Base-by-base conservation (phyloP, 2,888 invertebrate species). In the Vanessa cardui region DNA sequence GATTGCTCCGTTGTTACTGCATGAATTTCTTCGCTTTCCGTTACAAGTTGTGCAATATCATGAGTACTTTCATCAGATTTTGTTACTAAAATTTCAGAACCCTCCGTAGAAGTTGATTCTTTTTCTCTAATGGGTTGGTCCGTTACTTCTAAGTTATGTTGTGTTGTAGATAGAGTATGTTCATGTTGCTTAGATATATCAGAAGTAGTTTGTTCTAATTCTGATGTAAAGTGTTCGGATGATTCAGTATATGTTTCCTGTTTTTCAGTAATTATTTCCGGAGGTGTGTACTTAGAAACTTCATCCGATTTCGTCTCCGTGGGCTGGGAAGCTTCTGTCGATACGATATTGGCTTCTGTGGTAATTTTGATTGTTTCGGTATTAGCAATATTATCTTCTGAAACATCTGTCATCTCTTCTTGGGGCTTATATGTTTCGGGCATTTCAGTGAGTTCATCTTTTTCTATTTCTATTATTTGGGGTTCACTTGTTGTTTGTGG, bases 321-420 rank as follows among this genome's bases (percentile, higher is more conserved):
- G 21, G 16, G 20, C 33, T 46, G 54, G 9, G 63, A 26, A 12
- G 45, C n/a, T 6, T 54, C 63, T 20, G 60, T 49, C n/a, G 54
- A 18, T 12, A n/a, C 21, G 6, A 9, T 47, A 46, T 46, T 47
- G 20, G 33, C 18, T 66, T 69, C 66, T n/a, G 69, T 64, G 15
- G 58, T 45, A 12, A 31, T 20, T 50, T 21, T 45, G 20, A 21
- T 18, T 46, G 31, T 62, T 33, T 45, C 47, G 21, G 16, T 31
- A n/a, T 52, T 26, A 9, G 21, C 18, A 39, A 7, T 54, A 6
- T n/a, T 20, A 21, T 9, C 44, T 56, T 66, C 54, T 18, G 62
- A 49, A 16, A 50, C 59, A 18, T 64, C 59, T 9, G 64, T n/a
- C 3, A 49, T 45, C 12, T 21, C 21, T 20, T 58, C 58, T 54